Evolutionary conservation across 1,140 invertebrate genomes (phyloP), one percentile per base, ranked within the genome.

Genomic region (Diabrotica undecimpunctata): DNA sequence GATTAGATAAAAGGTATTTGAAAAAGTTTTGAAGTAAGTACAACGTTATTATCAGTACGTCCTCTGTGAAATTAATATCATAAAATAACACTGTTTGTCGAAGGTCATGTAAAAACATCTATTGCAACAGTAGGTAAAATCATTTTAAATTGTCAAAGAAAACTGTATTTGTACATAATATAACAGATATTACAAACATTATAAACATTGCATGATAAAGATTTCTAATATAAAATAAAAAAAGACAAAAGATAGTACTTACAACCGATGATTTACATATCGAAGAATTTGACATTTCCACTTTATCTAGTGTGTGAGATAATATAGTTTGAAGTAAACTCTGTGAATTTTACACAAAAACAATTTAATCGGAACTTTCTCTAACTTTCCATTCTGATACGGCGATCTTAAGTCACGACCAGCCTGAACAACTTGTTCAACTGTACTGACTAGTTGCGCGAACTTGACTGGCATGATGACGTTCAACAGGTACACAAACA

Each of bases 241-340:
- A 25, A 25, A 25, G 25, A 10, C 41, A 46, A 46, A 46, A 46
- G 3, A n/a, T 46, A 10, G 41, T 46, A 46, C 67, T 68, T 65
- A 68, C 67, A 53, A 68, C 67, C 9, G 67, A 65, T 10, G 67
- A 58, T 68, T 68, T 68, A 52, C 67, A 68, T 35, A 68, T 14
- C 50, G 67, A 68, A 25, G 25, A 25, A 52, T 60, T 68, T 9
- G 67, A 57, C 67, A 68, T 68, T 62, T 36, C 38, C 41, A 46
- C 8, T 46, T 12, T 41, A 38, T 59, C 38, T 46, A 46, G 41
- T 6, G 41, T 11, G 8, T 55, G 10, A 55, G 14, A 5, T 53
- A 53, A 53, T 64, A 37, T 36, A 13, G 36, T 58, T 52, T 50
- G 7, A 13, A 12, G 12, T 10, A 61, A 65, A 36, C 46, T 57